A percentile compares a stretch with the other conserved stretches of the same genome.
Conservation (phyloP, 2,888 invertebrate species). For the Chaitophorus viminalis region DNA sequence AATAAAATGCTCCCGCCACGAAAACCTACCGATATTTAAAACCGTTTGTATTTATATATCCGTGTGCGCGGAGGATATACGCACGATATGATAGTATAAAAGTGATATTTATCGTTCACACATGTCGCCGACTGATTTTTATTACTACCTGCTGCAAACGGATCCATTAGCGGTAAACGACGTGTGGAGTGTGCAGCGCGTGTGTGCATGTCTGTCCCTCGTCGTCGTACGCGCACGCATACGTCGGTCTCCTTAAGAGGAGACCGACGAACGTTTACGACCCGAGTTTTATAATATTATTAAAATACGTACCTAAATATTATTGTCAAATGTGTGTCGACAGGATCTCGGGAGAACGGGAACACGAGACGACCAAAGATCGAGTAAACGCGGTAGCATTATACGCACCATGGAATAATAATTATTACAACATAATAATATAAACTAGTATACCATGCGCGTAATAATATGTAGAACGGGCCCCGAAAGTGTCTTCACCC, state of each 20-base stretch:
- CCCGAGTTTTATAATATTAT: slow-evolving; percentile 21
- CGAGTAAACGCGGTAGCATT: slow-evolving; percentile 22
- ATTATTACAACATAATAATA: too few relatives aligned
- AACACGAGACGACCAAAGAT: background rate
- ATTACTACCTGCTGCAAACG: slow-evolving; percentile 54
- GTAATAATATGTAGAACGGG: background rate
- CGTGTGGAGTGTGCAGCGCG: background rate
- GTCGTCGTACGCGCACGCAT: background rate
- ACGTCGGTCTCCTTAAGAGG: background rate
- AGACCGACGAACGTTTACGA: slow-evolving; percentile 46
- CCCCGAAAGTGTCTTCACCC: slow-evolving; percentile 46
- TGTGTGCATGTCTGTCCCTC: slow-evolving; percentile 11
- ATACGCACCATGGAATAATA: too few relatives aligned
- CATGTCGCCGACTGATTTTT: slow-evolving; percentile 54
- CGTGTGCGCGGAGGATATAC: background rate
- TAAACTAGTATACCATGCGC: background rate
- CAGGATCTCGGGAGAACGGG: background rate
- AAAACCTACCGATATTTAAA: slow-evolving; percentile 28
- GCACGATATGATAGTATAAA: background rate
- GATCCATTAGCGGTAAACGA: slow-evolving; percentile 56
- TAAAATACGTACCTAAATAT: background rate
- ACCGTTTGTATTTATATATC: background rate
- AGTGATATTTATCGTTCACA: slow-evolving; percentile 52
- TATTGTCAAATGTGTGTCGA: background rate
- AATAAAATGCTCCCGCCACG: background rate